Evolutionary conservation across 37 sponge, comb jelly and placozoan species (phyloP), one percentile per base, ranked within the genome.

Genomic region (Tethya wilhelma): DNA sequence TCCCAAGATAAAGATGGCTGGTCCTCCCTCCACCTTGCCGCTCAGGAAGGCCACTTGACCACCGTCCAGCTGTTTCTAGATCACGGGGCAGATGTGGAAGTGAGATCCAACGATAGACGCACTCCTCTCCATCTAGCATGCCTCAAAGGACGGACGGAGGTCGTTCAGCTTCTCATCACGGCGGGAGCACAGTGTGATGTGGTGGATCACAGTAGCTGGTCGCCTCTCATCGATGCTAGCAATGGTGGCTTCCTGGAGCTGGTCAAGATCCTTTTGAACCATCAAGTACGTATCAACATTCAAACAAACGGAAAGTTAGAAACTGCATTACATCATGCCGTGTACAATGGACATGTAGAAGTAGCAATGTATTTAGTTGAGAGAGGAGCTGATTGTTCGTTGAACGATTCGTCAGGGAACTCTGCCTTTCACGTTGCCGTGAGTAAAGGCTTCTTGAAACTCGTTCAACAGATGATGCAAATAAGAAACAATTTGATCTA

Each of bases 221-320:
- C 93, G 11, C 93, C 89, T 26, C 73, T 92, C 22, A 92, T 92
- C 55, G 93, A 92, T 28, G 89, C 89, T 25, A 59, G 73, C 69
- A 79, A 83, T 56, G 93, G 89, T 1, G 93, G 93, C 30, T 87
- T 75, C 62, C 44, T 92, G 26, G 89, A 87, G 58, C 74, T 92
- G 59, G 93, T 92, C 45, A 92, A 79, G 55, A 84, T 92, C 14
- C 81, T 92, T 19, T 30, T 80, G 58, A 92, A 92, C 73, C 84
- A 82, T 31, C 85, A 88, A 42, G 93, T 92, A 20, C 68, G 72
- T 3, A 53, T 84, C 2, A 66, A 92, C 44, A 84, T 80, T 0
- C 81, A 87, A 49, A 87, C 84, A 26, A 59, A 67, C 20, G 75
- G 78, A 2, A 72, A 82, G 19, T 8, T 43, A 46, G 93, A 92